Evolutionary conservation across 2,113 vertebrate genomes (phyloP), one percentile per base, ranked within the genome.

Genomic region (Callipepla californica): DNA sequence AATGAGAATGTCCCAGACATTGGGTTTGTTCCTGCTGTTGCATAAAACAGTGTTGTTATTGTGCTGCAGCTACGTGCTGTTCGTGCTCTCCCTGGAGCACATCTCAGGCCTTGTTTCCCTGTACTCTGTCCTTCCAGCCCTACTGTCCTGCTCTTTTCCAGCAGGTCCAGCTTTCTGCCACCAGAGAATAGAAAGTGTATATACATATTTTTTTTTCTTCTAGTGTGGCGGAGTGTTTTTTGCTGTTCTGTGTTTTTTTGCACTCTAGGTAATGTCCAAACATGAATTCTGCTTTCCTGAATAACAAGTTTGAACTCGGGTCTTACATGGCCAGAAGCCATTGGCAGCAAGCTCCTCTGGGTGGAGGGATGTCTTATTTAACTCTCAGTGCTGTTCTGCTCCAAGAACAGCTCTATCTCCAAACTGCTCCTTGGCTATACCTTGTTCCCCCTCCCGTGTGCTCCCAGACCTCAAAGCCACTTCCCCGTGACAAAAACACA

Each of bases 401-500:
- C 50, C 4, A 51, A 23, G 20, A 74, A 18, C 32, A 70, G 0
- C 36, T 80, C 63, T 44, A 4, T 28, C 32, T 92, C 44, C 23
- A 26, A 3, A 4, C 6, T 79, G 51, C 78, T 61, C 23, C 55
- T 72, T 32, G 15, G 7, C 34, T 42, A 1, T 11, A 1, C 9
- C 5, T 45, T 8, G 38, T 28, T 38, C 22, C 48, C 18, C 4
- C 7, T 61, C 22, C 68, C 30, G 48, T 28, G 22, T 73, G 44
- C 77, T 84, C 80, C 77, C 74, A 93, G 67, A 73, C 69, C 28
- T 82, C 32, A 53, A 80, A 94, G 74, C 83, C 38, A 13, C 63
- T 63, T 79, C 59, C 42, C 62, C 66, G 9, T 8, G 51, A 20
- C 2, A n/a, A 77, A 69, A 53, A n/a, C 38, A 26, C 63, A 62